A percentile compares a stretch with the other conserved stretches of the same genome.
Conservation (phyloP, 2,113 vertebrate species). For the Cottus gobio region DNA sequence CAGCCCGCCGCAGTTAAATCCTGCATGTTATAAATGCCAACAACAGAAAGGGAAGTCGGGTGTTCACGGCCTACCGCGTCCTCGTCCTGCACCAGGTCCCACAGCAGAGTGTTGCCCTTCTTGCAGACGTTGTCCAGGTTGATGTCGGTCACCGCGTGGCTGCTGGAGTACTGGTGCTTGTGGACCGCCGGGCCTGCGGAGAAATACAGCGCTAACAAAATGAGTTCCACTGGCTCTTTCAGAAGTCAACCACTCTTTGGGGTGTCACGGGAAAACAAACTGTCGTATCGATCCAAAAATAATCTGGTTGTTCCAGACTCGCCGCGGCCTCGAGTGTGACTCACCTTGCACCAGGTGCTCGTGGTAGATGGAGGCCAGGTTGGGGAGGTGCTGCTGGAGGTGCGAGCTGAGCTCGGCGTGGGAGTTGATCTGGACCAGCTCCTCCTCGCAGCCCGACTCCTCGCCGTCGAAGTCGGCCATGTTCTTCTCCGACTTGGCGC, state of each 20-base stretch:
- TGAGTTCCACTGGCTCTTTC: neutral
- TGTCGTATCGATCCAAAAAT: no score
- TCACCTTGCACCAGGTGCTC: conserved; percentile 97
- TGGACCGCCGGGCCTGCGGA: conserved; percentile 93
- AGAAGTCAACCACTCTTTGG: no score
- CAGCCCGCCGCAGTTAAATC: no score
- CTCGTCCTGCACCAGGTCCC: conserved; percentile 99
- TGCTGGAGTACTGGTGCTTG: conserved; percentile 95
- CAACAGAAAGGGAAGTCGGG: no score
- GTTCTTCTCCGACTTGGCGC: conserved; percentile 99
- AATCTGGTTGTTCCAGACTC: neutral
- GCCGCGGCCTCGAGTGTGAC: neutral
- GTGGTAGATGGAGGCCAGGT: conserved; percentile 98
- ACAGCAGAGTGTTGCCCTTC: conserved; percentile 97
- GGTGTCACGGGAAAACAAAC: no score
- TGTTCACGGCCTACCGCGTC: conserved; percentile 91
- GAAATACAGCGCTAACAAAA: fast-evolving
- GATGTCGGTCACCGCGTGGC: conserved; percentile 95
- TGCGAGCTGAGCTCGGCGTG: conserved; percentile 98
- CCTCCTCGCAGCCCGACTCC: conserved; percentile 98
- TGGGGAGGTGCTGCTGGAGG: conserved; percentile 98
- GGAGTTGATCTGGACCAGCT: conserved; percentile 98
- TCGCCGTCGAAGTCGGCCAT: conserved; percentile 99
- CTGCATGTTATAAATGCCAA: no score
- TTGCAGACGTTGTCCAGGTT: conserved; percentile 99